Evolutionary conservation across 1,140 invertebrate genomes (phyloP), one percentile per base, ranked within the genome.

Genomic region (Drosophila rufa): DNA sequence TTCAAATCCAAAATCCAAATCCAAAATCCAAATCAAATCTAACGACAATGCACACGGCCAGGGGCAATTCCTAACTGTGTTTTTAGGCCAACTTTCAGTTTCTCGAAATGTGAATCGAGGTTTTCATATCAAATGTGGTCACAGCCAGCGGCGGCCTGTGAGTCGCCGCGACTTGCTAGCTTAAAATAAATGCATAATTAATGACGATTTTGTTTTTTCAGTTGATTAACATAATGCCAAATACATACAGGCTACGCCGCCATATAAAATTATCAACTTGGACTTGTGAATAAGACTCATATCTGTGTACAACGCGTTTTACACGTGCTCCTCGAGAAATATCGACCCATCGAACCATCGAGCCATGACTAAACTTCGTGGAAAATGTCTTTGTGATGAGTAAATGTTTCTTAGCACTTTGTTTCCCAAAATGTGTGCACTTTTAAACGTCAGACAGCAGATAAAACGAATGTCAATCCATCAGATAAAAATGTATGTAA

Each of bases 1-100:
- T 47, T 40, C 1, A 12, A 12, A 66, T 14, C 48, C 33, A 50
- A 55, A 33, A 11, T 36, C 30, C 12, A 45, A 60, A 12, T 30
- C 66, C 19, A 22, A 55, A 33, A 11, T 36, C 30, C n/a, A 45
- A 60, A 12, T 30, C 66, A 38, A 48, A 70, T 47, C 53, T 47
- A 48, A 73, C 36, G 38, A 75, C 50, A 62, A 75, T 75, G 73
- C 60, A 75, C 33, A 75, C 11, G 60, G 71, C 74, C 73, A 66
- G 74, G 51, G 60, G 51, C 62, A 59, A 79, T 57, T 64, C 57
- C 66, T 59, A 90, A 87, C 65, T 82, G 74, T 87, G 84, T 87
- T 87, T 84, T 90, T 80, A 78, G 84, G 85, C 85, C 85, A 87
- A 87, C 84, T 87, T 87, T 87, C 84, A 75, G 61, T 87, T 87